These are phyloP conservation scores for Ditula angustiorana DNA, from an alignment of 2,888 invertebrate genomes.

Conservation along the genomic window DNA sequence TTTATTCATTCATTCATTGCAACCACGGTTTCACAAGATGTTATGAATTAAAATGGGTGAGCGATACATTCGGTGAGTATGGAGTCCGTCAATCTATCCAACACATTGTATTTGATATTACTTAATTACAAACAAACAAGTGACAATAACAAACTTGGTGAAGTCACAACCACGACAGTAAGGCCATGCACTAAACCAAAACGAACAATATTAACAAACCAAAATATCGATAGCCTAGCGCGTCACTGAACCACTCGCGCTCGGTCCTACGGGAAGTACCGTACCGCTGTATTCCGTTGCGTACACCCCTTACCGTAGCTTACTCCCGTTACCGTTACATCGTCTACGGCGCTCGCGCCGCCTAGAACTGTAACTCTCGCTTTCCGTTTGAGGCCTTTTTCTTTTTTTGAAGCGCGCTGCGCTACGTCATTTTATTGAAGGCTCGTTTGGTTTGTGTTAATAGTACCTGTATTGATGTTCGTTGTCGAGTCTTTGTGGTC, in stretches of 20 bases:
- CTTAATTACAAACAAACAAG: too few species aligned
- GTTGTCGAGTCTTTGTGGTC: not conserved
- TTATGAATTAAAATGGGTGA: too few species aligned
- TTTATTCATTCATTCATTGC: too few species aligned
- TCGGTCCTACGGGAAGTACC: constrained; percentile 70
- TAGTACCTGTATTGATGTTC: not conserved
- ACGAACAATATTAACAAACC: not conserved
- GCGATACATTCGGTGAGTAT: too few species aligned
- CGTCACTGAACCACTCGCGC: constrained; percentile 21
- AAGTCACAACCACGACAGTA: constrained; percentile 7
- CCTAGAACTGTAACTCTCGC: constrained; percentile 71
- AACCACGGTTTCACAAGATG: too few species aligned
- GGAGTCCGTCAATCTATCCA: too few species aligned
- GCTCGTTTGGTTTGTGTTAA: not conserved
- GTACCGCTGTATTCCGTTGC: constrained; percentile 49
- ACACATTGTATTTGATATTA: too few species aligned
- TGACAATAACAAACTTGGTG: too few species aligned
- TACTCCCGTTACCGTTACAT: constrained; percentile 43
- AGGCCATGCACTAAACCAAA: not conserved
- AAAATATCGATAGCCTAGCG: constrained; percentile 42
- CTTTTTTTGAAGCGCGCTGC: constrained; percentile 47
- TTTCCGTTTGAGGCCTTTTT: constrained; percentile 71
- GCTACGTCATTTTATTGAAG: constrained; percentile 17
- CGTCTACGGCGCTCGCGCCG: constrained; percentile 61
- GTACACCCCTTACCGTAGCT: constrained; percentile 64